These are phyloP conservation scores for Eretmochelys imbricata DNA, from an alignment of 2,113 vertebrate species.

Conservation along the genomic window DNA sequence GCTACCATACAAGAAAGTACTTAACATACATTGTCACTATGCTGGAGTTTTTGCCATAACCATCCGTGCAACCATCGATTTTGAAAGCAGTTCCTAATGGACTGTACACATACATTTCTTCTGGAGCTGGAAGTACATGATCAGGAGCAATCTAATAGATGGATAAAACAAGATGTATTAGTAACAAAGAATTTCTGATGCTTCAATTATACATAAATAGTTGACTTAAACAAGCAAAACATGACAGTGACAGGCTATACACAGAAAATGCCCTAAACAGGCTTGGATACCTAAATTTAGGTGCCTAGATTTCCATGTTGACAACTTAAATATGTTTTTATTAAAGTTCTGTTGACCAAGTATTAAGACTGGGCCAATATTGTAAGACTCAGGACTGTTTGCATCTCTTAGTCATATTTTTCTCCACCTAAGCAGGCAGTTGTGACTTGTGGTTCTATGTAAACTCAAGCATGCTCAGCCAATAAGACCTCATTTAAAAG, in stretches of 20 bases:
- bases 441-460: background rate
- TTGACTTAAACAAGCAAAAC: background rate
- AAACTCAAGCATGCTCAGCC: background rate
- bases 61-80: slow-evolving; percentile 81
- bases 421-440: background rate
- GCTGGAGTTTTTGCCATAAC: slow-evolving; percentile 89
- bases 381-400: background rate
- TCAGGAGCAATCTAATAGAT: slow-evolving; percentile 90
- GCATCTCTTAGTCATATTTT: background rate
- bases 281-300: background rate
- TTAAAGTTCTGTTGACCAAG: background rate
- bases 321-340: background rate
- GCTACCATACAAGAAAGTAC: slow-evolving; percentile 4
- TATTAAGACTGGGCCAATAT: background rate
- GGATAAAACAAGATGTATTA: background rate
- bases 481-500: background rate
- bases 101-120: slow-evolving; percentile 94
- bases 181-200: background rate
- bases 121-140: slow-evolving; percentile 91
- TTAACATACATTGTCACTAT: slow-evolving; percentile 93
- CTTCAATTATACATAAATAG: background rate
- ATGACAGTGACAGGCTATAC: background rate
- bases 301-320: background rate
- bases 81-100: slow-evolving; percentile 94
- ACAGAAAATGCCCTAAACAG: fast-evolving